phyloP scores from a whole-genome alignment of 2,113 vertebrate species.

The Labeo rohita region DNA sequence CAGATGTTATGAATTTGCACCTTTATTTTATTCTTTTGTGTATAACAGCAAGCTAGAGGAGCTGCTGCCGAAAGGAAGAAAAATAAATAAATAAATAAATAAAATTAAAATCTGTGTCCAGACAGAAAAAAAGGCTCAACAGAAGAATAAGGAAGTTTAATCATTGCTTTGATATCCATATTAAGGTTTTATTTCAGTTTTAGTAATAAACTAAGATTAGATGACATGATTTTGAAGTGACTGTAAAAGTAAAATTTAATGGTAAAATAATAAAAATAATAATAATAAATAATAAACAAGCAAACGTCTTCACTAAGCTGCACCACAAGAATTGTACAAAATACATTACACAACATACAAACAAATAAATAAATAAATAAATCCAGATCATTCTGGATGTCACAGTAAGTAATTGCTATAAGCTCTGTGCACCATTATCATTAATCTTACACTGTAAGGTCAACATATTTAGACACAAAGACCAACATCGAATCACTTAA shows the following conservation, averaged over 20 bases:
- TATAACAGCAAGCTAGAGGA: not conserved
- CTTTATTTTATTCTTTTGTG: not conserved
- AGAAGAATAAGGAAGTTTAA: not conserved
- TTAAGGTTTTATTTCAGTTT: too few species aligned
- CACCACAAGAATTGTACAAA: too few species aligned
- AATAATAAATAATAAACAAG: too few species aligned
- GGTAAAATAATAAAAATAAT: too few species aligned
- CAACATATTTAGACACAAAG: not conserved
- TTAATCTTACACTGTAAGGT: not conserved
- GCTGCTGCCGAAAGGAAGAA: not conserved
- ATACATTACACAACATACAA: too few species aligned
- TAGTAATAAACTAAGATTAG: too few species aligned
- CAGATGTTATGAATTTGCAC: conserved; percentile 37
- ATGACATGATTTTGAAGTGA: too few species aligned
- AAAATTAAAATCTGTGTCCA: not conserved
- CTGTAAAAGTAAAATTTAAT: too few species aligned
- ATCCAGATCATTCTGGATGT: too few species aligned
- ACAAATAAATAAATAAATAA: too few species aligned
- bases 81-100: not conserved
- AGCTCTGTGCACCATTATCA: not conserved
- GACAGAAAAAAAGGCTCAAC: not conserved
- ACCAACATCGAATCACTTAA: not conserved
- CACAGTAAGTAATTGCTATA: not conserved
- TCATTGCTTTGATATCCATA: not conserved
- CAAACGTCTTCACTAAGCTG: too few species aligned